Percentiles rank a stretch among this genome's conserved stretches.
Evolutionary conservation across 1,140 invertebrate species (phyloP).

Genomic region (Cyclina sinensis): DNA sequence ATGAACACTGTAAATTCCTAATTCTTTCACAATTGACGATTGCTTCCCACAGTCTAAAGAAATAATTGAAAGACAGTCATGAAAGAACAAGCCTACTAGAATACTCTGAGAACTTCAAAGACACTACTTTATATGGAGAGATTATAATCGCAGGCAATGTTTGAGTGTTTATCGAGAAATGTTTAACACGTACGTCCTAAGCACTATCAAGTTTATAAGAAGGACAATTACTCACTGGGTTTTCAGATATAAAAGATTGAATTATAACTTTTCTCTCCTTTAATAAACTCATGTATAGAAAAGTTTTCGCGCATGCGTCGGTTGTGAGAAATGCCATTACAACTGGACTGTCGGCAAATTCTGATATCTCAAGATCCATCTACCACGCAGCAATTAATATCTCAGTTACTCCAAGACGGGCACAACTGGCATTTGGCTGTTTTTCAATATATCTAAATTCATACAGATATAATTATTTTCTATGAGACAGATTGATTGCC

Average conservation of each 20-base stretch:
- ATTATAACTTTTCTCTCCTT: slow-evolving; percentile 15
- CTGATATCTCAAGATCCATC: neutral
- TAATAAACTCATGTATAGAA: slow-evolving; percentile 1
- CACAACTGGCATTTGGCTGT: slow-evolving; percentile 1
- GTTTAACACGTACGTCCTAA: no score
- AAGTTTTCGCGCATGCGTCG: neutral
- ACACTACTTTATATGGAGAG: no score
- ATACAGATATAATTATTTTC: slow-evolving; percentile 6
- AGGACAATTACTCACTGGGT: neutral
- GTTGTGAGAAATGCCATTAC: neutral
- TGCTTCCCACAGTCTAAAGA: neutral
- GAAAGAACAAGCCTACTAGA: no score
- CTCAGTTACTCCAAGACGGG: slow-evolving; percentile 11
- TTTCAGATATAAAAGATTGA: slow-evolving; percentile 17
- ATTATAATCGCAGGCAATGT: no score
- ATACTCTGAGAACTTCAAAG: no score
- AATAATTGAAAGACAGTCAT: neutral
- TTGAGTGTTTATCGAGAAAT: no score
- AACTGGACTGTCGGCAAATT: neutral
- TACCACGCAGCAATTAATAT: slow-evolving; percentile 14
- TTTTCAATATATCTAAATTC: slow-evolving; percentile 15
- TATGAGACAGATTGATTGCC: slow-evolving; percentile 6
- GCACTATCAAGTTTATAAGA: no score
- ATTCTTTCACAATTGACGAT: neutral
- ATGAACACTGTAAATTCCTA: neutral